phyloP scores from a whole-genome alignment of 2,113 vertebrate species.

The Machaerirhynchus nigripectus region DNA sequence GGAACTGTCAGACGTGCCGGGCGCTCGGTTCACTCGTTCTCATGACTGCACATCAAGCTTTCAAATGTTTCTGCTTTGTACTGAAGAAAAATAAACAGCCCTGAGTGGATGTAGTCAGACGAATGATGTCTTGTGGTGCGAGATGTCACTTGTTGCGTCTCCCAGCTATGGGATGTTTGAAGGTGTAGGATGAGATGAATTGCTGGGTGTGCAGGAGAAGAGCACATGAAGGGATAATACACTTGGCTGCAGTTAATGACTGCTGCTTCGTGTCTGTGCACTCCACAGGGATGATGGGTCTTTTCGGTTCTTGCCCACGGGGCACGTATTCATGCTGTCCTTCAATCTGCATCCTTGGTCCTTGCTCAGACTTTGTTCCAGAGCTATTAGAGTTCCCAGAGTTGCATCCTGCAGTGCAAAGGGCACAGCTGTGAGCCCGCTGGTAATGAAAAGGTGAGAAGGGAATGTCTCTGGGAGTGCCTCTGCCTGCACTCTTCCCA shows the following conservation, averaged over 20 bases:
- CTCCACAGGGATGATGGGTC: neutral
- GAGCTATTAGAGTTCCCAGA: neutral
- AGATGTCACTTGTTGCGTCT: neutral
- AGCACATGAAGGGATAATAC: neutral
- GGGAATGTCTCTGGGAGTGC: neutral
- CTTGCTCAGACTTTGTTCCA: neutral
- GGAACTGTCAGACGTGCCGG: neutral
- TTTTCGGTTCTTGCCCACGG: neutral
- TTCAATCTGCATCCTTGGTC: neutral
- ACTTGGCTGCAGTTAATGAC: neutral
- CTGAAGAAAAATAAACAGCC: neutral
- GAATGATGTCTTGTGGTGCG: neutral
- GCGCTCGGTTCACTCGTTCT: neutral
- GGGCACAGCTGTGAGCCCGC: neutral
- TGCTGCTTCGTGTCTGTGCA: neutral
- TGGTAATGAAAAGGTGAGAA: neutral
- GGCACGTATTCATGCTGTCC: neutral
- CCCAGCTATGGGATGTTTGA: neutral
- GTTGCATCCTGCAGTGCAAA: neutral
- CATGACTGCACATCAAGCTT: neutral
- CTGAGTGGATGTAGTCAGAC: neutral
- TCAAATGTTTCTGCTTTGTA: neutral
- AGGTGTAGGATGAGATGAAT: neutral
- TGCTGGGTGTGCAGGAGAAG: neutral
- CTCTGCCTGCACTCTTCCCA: neutral